A percentile compares a stretch with the other conserved stretches of the same genome.
These are phyloP conservation scores for Hydrotaea diabolus DNA, from an alignment of 2,888 invertebrate species.

Conservation along the genomic window DNA sequence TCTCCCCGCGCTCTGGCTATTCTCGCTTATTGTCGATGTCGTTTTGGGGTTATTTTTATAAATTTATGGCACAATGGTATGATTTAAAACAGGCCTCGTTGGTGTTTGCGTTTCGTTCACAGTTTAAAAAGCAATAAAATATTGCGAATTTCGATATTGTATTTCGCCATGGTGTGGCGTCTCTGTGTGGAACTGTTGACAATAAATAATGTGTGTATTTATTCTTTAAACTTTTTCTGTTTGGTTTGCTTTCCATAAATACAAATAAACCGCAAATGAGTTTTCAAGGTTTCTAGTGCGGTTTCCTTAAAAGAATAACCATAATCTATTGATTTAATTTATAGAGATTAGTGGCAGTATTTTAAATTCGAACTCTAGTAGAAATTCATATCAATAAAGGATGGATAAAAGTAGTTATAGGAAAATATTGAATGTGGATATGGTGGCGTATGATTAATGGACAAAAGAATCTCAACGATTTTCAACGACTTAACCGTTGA, in stretches of 20 bases:
- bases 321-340: background rate
- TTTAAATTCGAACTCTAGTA: too few relatives aligned
- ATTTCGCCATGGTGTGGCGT: background rate
- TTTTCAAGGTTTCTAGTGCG: conserved; percentile 6
- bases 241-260: background rate
- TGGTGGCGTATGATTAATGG: too few relatives aligned
- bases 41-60: conserved; percentile 29
- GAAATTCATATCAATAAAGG: too few relatives aligned
- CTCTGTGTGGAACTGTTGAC: conserved; percentile 5
- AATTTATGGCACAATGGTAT: conserved; percentile 55
- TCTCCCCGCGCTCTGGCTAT: background rate
- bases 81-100: conserved; percentile 50
- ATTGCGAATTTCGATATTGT: conserved; percentile 11
- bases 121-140: conserved; percentile 52
- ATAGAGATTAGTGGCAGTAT: too few relatives aligned
- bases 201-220: conserved; percentile 5
- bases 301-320: background rate
- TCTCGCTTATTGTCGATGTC: background rate
- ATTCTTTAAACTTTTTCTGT: background rate
- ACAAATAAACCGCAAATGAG: conserved; percentile 2
- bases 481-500: too few relatives aligned
- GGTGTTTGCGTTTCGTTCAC: conserved; percentile 41
- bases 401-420: too few relatives aligned
- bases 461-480: too few relatives aligned
- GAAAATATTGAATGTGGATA: too few relatives aligned